These are phyloP conservation scores for Tachysurus vachellii DNA, from an alignment of 2,113 vertebrate genomes.

Conservation along the genomic window DNA sequence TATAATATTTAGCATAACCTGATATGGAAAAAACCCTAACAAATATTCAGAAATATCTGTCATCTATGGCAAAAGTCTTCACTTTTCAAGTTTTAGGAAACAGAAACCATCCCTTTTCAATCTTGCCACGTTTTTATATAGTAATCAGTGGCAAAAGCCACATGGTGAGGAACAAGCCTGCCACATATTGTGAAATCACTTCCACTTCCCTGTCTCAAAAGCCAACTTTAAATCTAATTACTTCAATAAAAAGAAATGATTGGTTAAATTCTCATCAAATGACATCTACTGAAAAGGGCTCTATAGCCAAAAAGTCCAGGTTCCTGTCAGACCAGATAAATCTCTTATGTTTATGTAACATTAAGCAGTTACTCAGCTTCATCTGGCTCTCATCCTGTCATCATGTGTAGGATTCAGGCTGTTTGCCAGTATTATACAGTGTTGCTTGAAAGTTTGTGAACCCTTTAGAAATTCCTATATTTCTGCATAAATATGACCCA, in stretches of 20 bases:
- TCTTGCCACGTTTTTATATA: neutral
- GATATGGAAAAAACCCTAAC: neutral
- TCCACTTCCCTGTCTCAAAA: constrained; percentile 27
- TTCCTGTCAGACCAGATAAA: neutral
- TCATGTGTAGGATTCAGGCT: neutral
- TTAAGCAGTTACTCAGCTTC: neutral
- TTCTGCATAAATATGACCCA: too few relatives aligned
- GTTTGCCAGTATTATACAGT: neutral
- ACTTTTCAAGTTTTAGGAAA: neutral
- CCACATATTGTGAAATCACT: constrained; percentile 19
- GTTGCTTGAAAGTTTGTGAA: too few relatives aligned
- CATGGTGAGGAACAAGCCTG: neutral
- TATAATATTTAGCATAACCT: neutral
- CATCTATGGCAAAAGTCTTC: neutral
- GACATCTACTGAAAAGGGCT: neutral
- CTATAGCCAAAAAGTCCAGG: neutral
- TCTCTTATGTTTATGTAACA: neutral
- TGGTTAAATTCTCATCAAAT: neutral
- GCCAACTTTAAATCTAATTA: neutral
- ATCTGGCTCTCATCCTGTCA: neutral
- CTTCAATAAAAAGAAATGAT: neutral
- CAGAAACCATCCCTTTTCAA: neutral
- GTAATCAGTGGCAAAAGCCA: neutral
- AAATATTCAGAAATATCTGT: neutral
- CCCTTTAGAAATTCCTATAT: too few relatives aligned